phyloP scores from a whole-genome alignment of 1,140 invertebrate genomes.

The Gonatopus flavifemur region DNA sequence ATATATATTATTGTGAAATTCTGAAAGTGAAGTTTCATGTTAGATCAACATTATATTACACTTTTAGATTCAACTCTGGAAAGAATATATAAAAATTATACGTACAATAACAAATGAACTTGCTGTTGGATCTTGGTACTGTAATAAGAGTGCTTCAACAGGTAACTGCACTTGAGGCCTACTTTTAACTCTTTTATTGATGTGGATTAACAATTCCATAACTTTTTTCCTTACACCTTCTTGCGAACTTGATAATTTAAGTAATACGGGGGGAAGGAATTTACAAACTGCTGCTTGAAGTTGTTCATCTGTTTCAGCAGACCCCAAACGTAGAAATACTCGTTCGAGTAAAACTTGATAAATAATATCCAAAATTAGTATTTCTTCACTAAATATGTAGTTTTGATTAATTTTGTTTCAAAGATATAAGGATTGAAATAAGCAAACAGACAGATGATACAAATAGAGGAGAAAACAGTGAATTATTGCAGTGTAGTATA shows the following conservation, averaged over 20 bases:
- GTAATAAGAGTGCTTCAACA: slow-evolving; percentile 78
- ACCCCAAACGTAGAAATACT: slow-evolving; percentile 84
- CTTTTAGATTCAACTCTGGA: too few relatives aligned
- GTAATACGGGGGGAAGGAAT: slow-evolving; percentile 85
- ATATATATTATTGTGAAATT: slow-evolving; percentile 95
- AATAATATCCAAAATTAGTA: not conserved
- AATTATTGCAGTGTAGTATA: too few relatives aligned
- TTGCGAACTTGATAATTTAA: slow-evolving; percentile 83
- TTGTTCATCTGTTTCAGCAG: slow-evolving; percentile 86
- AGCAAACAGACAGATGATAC: too few relatives aligned
- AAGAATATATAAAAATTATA: slow-evolving; percentile 22
- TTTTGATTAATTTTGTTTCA: not conserved
- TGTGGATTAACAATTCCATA: slow-evolving; percentile 90
- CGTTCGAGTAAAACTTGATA: slow-evolving; percentile 77
- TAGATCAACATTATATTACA: too few relatives aligned
- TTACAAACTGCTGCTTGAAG: slow-evolving; percentile 79
- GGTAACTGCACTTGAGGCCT: slow-evolving; percentile 82
- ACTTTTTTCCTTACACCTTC: slow-evolving; percentile 86
- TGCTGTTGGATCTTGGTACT: slow-evolving; percentile 77
- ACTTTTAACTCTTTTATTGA: slow-evolving; percentile 87
- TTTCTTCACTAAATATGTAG: not conserved
- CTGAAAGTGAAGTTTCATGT: slow-evolving; percentile 58
- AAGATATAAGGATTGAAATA: too few relatives aligned
- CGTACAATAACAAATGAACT: slow-evolving; percentile 83
- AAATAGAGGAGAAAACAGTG: too few relatives aligned